Base-by-base conservation (phyloP, 2,888 invertebrate genomes). In the Acleris sparsana region DNA sequence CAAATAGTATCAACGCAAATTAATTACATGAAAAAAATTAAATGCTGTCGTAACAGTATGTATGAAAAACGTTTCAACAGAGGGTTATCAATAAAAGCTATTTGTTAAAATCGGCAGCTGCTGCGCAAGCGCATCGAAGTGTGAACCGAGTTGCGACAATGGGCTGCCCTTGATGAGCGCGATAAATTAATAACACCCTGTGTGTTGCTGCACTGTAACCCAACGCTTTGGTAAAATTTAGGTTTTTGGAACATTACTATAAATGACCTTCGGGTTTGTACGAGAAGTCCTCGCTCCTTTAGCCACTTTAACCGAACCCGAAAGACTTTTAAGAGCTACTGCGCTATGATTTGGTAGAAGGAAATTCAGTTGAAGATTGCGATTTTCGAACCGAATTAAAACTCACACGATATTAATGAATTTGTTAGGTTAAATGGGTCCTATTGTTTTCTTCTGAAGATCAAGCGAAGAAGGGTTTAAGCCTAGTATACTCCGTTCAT, bases 41-140 rank as follows among this genome's bases (percentile, higher is more conserved):
- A 64, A 55, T 62, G 67, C 63, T 69, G 69, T 66, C 72, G 67
- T 73, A 65, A 69, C 67, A 72, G 57, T 51, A 62, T 62, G 63
- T 56, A 63, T 51, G 64, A 61, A 58, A 62, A 72, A 72, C 73
- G 73, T 75, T 72, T 75, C 75, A 77, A 78, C 73, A 65, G 79
- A 78, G 83, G 84, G 81, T 82, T 86, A 84, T 84, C 83, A 82
- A 78, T 81, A 75, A 71, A 74, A 72, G 76, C 79, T 82, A 86
- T 87, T 87, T 86, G 86, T 87, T 85, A 79, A 79, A 80, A 85
- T 83, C 82, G 80, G 84, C 91, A 91, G 91, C 89, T 90, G 90
- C 77, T 75, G 75, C 77, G 75, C 73, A 72, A 72, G 76, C 82
- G 83, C 87, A 87, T 74, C 83, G 77, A 74, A 78, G 84, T 85